Conservation (phyloP, 1,140 invertebrate genomes). For the Orussus abietinus region DNA sequence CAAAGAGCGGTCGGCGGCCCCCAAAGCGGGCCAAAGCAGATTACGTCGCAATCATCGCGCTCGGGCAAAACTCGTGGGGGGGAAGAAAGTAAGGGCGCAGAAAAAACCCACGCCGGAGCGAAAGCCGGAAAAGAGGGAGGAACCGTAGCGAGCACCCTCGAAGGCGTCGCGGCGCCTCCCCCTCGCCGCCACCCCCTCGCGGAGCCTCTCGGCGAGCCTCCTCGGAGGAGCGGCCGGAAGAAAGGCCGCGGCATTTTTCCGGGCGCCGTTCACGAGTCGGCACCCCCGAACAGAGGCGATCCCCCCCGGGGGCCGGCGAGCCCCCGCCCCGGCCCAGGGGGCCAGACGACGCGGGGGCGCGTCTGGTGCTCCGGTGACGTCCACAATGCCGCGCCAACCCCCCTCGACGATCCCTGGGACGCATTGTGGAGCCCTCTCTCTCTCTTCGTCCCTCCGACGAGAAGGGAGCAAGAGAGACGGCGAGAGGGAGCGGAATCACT, state of each 20-base stretch:
- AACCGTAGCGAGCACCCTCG: slow-evolving; percentile 12
- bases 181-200: background rate
- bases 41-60: slow-evolving; percentile 51
- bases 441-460: background rate
- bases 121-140: too few relatives aligned
- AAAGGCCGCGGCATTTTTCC: background rate
- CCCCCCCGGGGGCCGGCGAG: slow-evolving; percentile 19
- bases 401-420: slow-evolving; percentile 25
- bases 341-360: too few relatives aligned
- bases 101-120: too few relatives aligned
- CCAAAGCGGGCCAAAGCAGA: slow-evolving; percentile 46
- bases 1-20: slow-evolving; percentile 14
- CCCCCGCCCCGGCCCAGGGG: too few relatives aligned
- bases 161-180: slow-evolving; percentile 8
- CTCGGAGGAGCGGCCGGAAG: background rate
- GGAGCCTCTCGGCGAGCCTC: background rate
- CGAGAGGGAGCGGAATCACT: slow-evolving; percentile 3
- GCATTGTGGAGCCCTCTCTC: slow-evolving; percentile 26
- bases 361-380: slow-evolving; percentile 26
- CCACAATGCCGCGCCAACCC: too few relatives aligned
- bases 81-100: too few relatives aligned
- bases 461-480: slow-evolving; percentile 4
- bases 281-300: background rate
- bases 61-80: too few relatives aligned
- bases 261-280: background rate